phyloP scores from a whole-genome alignment of 1,140 invertebrate genomes.

The Sminthurides bifidus region DNA sequence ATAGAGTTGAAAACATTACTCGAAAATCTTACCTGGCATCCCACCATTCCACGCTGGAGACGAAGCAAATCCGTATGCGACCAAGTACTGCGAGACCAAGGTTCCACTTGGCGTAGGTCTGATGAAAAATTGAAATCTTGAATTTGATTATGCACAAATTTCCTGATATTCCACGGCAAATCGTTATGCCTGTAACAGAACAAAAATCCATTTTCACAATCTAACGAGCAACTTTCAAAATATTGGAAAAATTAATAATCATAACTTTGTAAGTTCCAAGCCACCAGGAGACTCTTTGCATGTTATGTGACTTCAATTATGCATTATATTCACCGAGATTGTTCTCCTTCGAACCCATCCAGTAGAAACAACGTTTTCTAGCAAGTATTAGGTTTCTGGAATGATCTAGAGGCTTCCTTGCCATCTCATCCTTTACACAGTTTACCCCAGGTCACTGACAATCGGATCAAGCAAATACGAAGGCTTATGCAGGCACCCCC shows the following conservation, averaged over 20 bases:
- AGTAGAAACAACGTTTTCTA: no score
- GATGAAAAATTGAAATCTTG: conserved; percentile 33
- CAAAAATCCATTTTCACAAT: conserved; percentile 10
- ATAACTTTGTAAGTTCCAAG: neutral
- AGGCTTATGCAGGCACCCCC: no score
- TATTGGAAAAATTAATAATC: neutral
- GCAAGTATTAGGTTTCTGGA: no score
- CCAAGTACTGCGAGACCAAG: conserved; percentile 35
- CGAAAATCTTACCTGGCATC: conserved; percentile 32
- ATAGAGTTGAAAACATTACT: conserved; percentile 4
- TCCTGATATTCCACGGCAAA: conserved; percentile 40
- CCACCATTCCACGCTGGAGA: conserved; percentile 34
- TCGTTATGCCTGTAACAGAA: conserved; percentile 41
- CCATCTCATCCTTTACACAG: no score
- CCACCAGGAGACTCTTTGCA: no score
- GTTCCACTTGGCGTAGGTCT: conserved; percentile 32
- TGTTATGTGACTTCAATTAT: no score
- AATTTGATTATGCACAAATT: conserved; percentile 35
- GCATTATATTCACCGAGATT: no score
- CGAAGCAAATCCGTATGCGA: conserved; percentile 35
- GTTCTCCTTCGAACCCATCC: no score
- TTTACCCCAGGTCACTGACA: no score
- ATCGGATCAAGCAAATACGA: no score
- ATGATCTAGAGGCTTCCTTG: no score
- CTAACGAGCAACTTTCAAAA: neutral